Evolutionary conservation across 1,140 invertebrate species (phyloP), one percentile per base, ranked within the genome.

Genomic region (Steinernema feltiae): DNA sequence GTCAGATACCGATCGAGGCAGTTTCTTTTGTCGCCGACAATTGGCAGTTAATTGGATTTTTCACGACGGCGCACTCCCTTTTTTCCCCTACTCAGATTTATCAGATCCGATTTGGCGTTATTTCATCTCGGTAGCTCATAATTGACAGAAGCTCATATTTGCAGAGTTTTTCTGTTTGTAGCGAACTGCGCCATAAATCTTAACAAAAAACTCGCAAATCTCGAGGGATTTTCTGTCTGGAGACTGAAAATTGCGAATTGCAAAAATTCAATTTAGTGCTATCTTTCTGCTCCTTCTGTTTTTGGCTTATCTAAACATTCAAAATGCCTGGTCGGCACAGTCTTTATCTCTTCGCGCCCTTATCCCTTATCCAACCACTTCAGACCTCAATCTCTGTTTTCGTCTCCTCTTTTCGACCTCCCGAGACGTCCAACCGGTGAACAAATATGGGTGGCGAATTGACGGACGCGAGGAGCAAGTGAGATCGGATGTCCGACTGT

Each of bases 401-500:
- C 53, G 53, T n/a, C 53, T 7, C 15, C 24, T 63, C 53, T 27
- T 63, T 63, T n/a, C 53, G 12, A 3, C 7, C 53, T 63, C 53
- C 53, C 53, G 24, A 63, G 24, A 63, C 53, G 53, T 12, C 24
- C 53, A 63, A 63, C 53, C 53, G 53, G 53, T 63, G 53, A 63
- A 63, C 53, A 63, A 63, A 63, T 63, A 63, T 63, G 53, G 53
- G 53, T 63, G 53, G 12, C 24, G 53, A 63, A 63, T 63, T 63
- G 53, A 63, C 53, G 53, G 24, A 21, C 24, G n/a, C n/a, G n/a
- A n/a, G n/a, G n/a, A n/a, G n/a, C n/a, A n/a, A n/a, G n/a, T n/a
- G n/a, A n/a, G 53, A 63, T 63, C 53, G 53, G 53, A 63, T 63
- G 53, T 63, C 53, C 53, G 53, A 63, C 53, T 63, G 53, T 63